These are phyloP conservation scores for Typhlichthys subterraneus DNA, from an alignment of 2,797 vertebrate genomes.

Conservation along the genomic window DNA sequence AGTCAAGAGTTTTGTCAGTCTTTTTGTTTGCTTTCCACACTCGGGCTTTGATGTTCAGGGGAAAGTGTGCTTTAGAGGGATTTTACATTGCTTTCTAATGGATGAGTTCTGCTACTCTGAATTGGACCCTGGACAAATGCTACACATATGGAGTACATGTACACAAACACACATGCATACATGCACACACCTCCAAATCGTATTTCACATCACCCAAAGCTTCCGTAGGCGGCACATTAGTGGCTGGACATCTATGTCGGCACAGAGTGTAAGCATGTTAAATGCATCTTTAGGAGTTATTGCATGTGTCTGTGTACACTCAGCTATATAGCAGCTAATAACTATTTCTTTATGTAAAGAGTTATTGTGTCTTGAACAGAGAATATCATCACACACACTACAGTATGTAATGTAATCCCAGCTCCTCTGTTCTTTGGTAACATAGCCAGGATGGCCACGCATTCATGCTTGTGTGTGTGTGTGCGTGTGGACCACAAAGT, in stretches of 20 bases:
- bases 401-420: no score
- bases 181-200: conserved; percentile 31
- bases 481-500: no score
- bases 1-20: conserved; percentile 9
- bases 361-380: no score
- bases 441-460: no score
- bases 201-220: conserved; percentile 41
- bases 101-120: conserved; percentile 41
- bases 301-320: not conserved
- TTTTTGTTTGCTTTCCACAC: conserved; percentile 42
- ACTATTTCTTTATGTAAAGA: no score
- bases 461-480: no score
- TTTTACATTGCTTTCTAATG: conserved; percentile 50
- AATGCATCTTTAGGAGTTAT: conserved; percentile 6
- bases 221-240: conserved; percentile 21
- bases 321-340: no score
- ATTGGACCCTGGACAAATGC: conserved; percentile 22
- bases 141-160: conserved; percentile 13
- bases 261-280: conserved; percentile 34
- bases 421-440: no score
- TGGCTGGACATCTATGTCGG: conserved; percentile 13
- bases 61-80: conserved; percentile 43
- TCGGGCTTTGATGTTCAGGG: conserved; percentile 51
- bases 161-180: not conserved
- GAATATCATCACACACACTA: no score